Percentiles rank a stretch among this genome's conserved stretches.
Conservation (phyloP, 2,113 vertebrate species). For the Malurus elegans region DNA sequence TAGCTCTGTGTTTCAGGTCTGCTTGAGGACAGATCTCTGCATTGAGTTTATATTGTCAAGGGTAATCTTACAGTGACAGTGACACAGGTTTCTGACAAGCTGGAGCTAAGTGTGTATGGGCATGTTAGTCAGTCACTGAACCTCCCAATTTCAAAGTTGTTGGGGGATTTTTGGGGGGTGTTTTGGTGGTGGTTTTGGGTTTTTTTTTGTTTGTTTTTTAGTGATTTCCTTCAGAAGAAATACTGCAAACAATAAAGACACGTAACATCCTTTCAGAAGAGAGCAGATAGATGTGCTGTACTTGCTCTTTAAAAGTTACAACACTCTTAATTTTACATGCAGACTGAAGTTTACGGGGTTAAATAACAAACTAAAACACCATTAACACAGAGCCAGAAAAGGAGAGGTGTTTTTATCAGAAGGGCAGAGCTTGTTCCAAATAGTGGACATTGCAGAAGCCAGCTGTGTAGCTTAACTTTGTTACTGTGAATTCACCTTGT, state of each 20-base stretch:
- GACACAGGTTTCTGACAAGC: background rate
- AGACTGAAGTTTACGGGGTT: background rate
- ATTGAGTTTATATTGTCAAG: accelerated
- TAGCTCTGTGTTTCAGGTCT: background rate
- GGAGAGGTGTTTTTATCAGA: background rate
- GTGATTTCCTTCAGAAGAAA: background rate
- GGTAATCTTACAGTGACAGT: background rate
- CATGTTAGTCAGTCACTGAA: background rate
- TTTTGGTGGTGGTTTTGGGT: background rate
- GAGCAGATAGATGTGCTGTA: background rate
- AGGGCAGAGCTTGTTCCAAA: background rate
- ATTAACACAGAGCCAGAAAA: background rate
- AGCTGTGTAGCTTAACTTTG: background rate
- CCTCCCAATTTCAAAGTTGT: background rate
- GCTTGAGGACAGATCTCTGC: background rate
- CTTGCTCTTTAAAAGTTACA: background rate
- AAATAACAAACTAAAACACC: background rate
- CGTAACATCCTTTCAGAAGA: background rate
- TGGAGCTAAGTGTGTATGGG: background rate
- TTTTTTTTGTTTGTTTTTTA: background rate
- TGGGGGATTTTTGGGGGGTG: background rate
- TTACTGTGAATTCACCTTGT: background rate
- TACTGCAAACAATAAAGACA: background rate
- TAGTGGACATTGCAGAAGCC: background rate
- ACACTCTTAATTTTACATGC: background rate